Conservation (phyloP, 2,113 vertebrate genomes). For the Electrona antarctica region DNA sequence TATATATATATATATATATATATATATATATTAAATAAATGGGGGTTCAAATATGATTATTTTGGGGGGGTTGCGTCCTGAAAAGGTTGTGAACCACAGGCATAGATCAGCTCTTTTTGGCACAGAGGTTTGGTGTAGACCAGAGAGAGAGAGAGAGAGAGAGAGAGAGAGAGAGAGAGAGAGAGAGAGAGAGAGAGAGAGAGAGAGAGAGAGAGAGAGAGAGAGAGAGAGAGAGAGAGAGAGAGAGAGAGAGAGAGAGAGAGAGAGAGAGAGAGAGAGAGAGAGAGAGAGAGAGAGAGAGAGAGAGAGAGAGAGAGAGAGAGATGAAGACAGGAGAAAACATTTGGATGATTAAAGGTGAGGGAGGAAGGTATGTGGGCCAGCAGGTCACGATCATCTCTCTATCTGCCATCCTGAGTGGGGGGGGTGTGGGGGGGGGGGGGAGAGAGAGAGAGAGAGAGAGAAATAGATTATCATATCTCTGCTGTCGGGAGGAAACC, state of each 20-base stretch:
- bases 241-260: neutral
- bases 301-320: neutral
- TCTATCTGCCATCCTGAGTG: slow-evolving; percentile 55
- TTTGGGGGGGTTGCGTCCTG: too few species aligned
- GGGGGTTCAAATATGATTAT: too few species aligned
- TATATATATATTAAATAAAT: too few species aligned
- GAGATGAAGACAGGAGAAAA: slow-evolving; percentile 13
- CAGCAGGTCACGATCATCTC: slow-evolving; percentile 66
- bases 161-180: slow-evolving; percentile 6
- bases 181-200: neutral
- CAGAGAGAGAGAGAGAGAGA: too few species aligned
- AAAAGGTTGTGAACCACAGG: too few species aligned
- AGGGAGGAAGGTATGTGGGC: slow-evolving; percentile 59
- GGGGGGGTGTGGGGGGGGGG: too few species aligned
- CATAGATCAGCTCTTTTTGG: too few species aligned
- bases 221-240: neutral
- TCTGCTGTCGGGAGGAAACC: too few species aligned
- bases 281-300: neutral
- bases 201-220: neutral
- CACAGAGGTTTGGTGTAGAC: too few species aligned
- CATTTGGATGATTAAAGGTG: slow-evolving; percentile 50
- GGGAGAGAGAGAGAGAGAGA: slow-evolving; percentile 36
- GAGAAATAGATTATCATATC: too few species aligned
- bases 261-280: neutral
- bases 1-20: too few species aligned